Evolutionary conservation across 2,797 vertebrate genomes (phyloP).

Genomic region (Malacoctenus gilli): DNA sequence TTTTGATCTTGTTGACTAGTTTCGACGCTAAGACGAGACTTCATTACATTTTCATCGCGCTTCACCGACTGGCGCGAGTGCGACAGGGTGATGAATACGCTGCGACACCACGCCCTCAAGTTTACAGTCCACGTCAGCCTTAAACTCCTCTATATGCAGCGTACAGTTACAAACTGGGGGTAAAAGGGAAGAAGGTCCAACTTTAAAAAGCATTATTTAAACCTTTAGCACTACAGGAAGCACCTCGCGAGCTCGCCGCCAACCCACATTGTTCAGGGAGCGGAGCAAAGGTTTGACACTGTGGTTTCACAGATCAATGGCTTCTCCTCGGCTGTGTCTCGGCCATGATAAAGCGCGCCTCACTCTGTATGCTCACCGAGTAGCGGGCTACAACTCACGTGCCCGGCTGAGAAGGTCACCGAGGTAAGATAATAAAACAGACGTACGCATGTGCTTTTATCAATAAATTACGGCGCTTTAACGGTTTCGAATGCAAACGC

Average conservation of each 20-base stretch:
- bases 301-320: slow-evolving; percentile 67
- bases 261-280: slow-evolving; percentile 34
- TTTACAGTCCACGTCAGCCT: background rate
- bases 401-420: slow-evolving; percentile 37
- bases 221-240: slow-evolving; percentile 20
- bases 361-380: slow-evolving; percentile 34
- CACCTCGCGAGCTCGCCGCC: slow-evolving; percentile 19
- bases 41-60: slow-evolving; percentile 29
- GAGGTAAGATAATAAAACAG: slow-evolving; percentile 8
- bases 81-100: slow-evolving; percentile 8
- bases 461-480: slow-evolving; percentile 3
- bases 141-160: background rate
- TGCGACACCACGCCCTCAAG: too few species aligned
- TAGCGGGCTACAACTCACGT: slow-evolving; percentile 42
- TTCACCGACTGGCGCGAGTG: slow-evolving; percentile 4
- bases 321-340: slow-evolving; percentile 51
- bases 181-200: background rate
- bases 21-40: slow-evolving; percentile 11
- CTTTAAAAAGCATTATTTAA: slow-evolving; percentile 18
- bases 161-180: background rate
- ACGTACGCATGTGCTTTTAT: slow-evolving; percentile 18
- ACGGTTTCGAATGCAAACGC: slow-evolving; percentile 15
- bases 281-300: slow-evolving; percentile 44
- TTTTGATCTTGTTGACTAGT: background rate
- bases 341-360: slow-evolving; percentile 58